These are phyloP conservation scores for Coronaproctus castanopsis DNA, from an alignment of 2,888 invertebrate species.

Conservation along the genomic window DNA sequence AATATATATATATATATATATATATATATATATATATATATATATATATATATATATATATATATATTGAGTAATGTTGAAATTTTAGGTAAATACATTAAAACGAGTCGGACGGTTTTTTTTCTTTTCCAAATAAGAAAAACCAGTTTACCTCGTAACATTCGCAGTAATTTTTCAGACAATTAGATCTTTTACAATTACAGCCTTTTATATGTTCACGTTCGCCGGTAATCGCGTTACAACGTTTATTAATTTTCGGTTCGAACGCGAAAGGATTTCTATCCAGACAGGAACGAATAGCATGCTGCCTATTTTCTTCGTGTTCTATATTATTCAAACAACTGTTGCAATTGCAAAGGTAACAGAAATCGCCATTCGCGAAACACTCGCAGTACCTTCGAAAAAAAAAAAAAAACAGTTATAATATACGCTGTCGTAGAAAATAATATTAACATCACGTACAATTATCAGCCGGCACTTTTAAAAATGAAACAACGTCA, in stretches of 20 bases:
- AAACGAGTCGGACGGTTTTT: not conserved
- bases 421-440: not conserved
- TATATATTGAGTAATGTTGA: too few relatives aligned
- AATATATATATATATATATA: too few relatives aligned
- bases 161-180: slow-evolving; percentile 98
- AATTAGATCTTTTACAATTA: slow-evolving; percentile 94
- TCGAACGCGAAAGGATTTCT: slow-evolving; percentile 95
- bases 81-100: too few relatives aligned
- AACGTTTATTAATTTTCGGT: slow-evolving; percentile 72
- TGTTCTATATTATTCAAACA: slow-evolving; percentile 91
- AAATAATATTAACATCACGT: not conserved
- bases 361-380: slow-evolving; percentile 98
- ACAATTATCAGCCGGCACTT: not conserved
- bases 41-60: too few relatives aligned
- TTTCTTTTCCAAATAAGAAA: slow-evolving; percentile 10
- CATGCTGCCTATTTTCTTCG: slow-evolving; percentile 81
- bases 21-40: too few relatives aligned
- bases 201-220: slow-evolving; percentile 94
- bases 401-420: slow-evolving; percentile 11
- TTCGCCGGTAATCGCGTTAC: slow-evolving; percentile 35
- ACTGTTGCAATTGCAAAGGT: slow-evolving; percentile 91
- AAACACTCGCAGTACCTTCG: slow-evolving; percentile 88
- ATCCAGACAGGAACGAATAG: slow-evolving; percentile 84
- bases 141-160: slow-evolving; percentile 67
- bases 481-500: too few relatives aligned